A percentile compares a stretch with the other conserved stretches of the same genome.
Evolutionary conservation across 2,797 vertebrate species (phyloP).

Genomic region (Miichthys miiuy): DNA sequence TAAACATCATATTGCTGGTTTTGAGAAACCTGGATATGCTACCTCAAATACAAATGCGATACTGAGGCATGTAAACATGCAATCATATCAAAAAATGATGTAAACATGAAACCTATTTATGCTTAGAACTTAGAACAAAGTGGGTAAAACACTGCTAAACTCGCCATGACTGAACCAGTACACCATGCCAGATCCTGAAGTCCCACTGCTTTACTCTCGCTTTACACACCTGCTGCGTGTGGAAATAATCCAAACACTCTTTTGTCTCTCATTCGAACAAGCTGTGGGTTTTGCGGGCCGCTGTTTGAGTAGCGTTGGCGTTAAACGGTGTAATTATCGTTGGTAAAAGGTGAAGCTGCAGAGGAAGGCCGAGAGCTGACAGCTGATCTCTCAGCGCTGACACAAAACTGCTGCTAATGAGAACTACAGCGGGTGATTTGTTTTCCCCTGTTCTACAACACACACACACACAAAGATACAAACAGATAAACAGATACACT

Average conservation of each 20-base stretch:
- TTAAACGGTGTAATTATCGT: slow-evolving; percentile 76
- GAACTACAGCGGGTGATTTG: slow-evolving; percentile 80
- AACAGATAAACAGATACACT: slow-evolving; percentile 35
- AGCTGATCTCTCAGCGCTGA: slow-evolving; percentile 76
- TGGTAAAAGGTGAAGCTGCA: slow-evolving; percentile 77
- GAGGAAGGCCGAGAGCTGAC: slow-evolving; percentile 65
- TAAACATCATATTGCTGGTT: too few relatives aligned
- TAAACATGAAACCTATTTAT: too few relatives aligned
- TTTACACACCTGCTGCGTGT: not conserved
- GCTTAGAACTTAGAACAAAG: too few relatives aligned
- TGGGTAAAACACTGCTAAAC: too few relatives aligned
- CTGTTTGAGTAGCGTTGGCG: slow-evolving; percentile 32
- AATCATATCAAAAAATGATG: too few relatives aligned
- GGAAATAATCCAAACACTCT: slow-evolving; percentile 15
- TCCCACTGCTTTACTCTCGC: too few relatives aligned
- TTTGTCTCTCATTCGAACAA: not conserved
- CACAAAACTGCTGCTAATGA: slow-evolving; percentile 81
- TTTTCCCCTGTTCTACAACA: slow-evolving; percentile 74
- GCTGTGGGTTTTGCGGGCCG: not conserved
- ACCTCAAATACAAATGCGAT: too few relatives aligned
- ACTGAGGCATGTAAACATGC: too few relatives aligned
- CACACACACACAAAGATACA: slow-evolving; percentile 45
- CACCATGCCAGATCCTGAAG: not conserved
- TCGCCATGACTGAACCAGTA: not conserved
- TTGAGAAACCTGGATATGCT: not conserved